Evolutionary conservation across 2,113 vertebrate species (phyloP).

Genomic region (Brachyhypopomus occidentalis): DNA sequence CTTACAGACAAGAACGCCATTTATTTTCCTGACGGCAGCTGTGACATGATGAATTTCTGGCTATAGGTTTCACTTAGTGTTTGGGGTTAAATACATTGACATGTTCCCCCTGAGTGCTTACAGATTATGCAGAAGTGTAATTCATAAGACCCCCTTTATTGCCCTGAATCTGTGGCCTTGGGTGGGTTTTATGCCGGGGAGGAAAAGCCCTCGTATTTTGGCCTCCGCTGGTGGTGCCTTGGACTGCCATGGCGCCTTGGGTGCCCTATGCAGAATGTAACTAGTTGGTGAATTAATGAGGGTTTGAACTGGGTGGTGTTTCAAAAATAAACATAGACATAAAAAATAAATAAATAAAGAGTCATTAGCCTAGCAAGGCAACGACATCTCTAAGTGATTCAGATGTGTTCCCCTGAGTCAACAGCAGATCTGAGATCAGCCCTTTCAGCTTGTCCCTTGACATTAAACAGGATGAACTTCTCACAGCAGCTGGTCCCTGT

Average conservation of each 20-base stretch:
- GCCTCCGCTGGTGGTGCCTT: not conserved
- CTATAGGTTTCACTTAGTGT: conserved; percentile 36
- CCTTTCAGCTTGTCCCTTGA: not conserved
- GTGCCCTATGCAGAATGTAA: conserved; percentile 37
- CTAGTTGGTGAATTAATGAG: conserved; percentile 47
- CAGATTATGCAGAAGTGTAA: not conserved
- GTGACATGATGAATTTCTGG: conserved; percentile 64
- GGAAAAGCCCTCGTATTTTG: not conserved
- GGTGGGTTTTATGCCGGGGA: not conserved
- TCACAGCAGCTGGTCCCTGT: not conserved
- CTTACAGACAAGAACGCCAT: conserved; percentile 59
- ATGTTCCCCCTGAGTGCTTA: not conserved
- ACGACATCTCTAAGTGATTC: conserved; percentile 21
- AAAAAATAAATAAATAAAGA: conserved; percentile 5
- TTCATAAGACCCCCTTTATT: not conserved
- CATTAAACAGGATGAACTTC: not conserved
- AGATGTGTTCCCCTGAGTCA: not conserved
- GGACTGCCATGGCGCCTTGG: not conserved
- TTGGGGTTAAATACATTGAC: conserved; percentile 49
- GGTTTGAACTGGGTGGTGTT: conserved; percentile 26
- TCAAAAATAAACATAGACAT: not conserved
- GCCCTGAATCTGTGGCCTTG: not conserved
- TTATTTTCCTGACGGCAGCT: conserved; percentile 56
- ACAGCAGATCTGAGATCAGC: not conserved
- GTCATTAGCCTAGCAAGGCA: not conserved